Conservation (phyloP, 2,797 vertebrate genomes). For the Leuciscus waleckii region DNA sequence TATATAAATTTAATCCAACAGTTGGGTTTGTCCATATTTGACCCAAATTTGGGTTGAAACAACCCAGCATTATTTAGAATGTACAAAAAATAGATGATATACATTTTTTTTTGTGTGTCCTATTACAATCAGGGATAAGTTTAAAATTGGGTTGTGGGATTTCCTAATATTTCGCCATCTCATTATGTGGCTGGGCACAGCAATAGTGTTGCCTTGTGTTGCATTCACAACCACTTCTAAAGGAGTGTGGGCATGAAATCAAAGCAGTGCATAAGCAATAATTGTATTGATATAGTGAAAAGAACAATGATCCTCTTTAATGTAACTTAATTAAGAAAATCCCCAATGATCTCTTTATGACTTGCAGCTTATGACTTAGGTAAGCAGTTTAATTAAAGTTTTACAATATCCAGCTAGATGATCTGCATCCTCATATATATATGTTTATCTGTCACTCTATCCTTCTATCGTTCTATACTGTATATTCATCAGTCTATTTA, state of each 20-base stretch:
- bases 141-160: neutral
- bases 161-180: constrained; percentile 4
- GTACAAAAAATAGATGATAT: too few relatives aligned
- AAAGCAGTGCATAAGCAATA: constrained; percentile 2
- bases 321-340: constrained; percentile 54
- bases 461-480: neutral
- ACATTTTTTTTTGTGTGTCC: too few relatives aligned
- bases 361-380: too few relatives aligned
- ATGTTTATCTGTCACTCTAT: neutral
- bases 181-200: neutral
- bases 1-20: too few relatives aligned
- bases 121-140: neutral
- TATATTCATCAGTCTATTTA: too few relatives aligned
- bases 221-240: neutral
- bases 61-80: too few relatives aligned
- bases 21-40: too few relatives aligned
- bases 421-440: constrained; percentile 38
- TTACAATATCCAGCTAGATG: constrained; percentile 49
- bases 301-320: constrained; percentile 43
- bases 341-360: constrained; percentile 53
- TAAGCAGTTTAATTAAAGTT: constrained; percentile 68
- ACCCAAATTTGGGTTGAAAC: too few relatives aligned
- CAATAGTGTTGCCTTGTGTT: neutral
- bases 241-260: neutral
- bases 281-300: constrained; percentile 22